phyloP scores from a whole-genome alignment of 2,797 vertebrate species.

The Mus minutoides region DNA sequence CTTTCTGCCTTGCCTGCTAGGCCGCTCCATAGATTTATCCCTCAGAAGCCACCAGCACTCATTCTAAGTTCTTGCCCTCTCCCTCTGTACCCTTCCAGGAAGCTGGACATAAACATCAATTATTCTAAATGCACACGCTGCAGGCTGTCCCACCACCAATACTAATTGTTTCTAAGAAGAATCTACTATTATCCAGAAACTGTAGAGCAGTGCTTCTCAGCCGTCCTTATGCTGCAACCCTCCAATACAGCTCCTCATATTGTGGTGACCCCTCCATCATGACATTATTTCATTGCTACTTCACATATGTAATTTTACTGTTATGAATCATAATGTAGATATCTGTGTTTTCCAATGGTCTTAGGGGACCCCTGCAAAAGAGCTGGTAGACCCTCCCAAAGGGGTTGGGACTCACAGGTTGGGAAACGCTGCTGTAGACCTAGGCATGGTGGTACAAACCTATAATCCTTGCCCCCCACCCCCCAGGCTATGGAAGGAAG shows the following conservation, averaged over 20 bases:
- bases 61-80: not conserved
- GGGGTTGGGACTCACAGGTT: too few relatives aligned
- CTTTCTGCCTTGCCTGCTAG: constrained; percentile 43
- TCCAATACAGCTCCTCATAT: not conserved
- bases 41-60: not conserved
- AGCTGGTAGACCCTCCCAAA: not conserved
- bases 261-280: not conserved
- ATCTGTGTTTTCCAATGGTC: not conserved
- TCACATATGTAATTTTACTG: not conserved
- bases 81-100: constrained; percentile 3
- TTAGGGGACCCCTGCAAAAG: not conserved
- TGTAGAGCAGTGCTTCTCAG: not conserved
- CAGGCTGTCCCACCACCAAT: not conserved
- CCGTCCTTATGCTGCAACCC: not conserved
- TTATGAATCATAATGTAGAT: not conserved
- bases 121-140: not conserved
- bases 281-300: not conserved
- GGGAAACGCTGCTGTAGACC: not conserved
- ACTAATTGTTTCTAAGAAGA: not conserved
- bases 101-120: constrained; percentile 53
- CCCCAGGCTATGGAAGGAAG: not conserved
- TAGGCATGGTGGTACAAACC: not conserved
- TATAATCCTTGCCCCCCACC: not conserved
- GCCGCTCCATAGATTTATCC: constrained; percentile 18
- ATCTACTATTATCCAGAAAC: not conserved